These are phyloP conservation scores for Catharus ustulatus DNA, from an alignment of 2,797 vertebrate species.

Conservation along the genomic window DNA sequence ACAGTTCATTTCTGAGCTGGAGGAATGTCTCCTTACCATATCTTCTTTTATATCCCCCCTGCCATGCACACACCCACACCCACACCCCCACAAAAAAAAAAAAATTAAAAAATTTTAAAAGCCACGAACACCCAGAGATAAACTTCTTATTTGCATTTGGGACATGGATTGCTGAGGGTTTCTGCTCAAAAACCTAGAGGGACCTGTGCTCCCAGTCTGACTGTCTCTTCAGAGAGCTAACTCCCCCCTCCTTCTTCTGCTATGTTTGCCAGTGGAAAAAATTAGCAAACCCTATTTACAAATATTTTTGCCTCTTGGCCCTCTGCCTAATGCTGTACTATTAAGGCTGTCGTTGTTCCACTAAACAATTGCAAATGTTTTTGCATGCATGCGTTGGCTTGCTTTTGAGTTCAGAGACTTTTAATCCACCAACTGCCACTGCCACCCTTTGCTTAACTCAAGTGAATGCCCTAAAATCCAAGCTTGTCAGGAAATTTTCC, in stretches of 20 bases:
- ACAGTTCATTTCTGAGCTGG: neutral
- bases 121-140: neutral
- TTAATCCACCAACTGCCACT: neutral
- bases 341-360: constrained; percentile 44
- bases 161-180: neutral
- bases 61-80: neutral
- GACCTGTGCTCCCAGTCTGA: constrained; percentile 9
- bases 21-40: neutral
- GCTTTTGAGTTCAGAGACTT: constrained; percentile 12
- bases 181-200: neutral
- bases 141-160: neutral
- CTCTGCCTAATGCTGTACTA: constrained; percentile 38
- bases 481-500: neutral
- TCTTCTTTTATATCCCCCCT: neutral
- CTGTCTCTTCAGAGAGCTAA: neutral
- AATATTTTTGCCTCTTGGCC: constrained; percentile 64
- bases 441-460: neutral
- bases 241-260: neutral
- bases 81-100: no score
- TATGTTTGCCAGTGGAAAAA: constrained; percentile 60
- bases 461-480: neutral
- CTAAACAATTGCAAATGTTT: constrained; percentile 67
- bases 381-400: constrained; percentile 23
- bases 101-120: no score
- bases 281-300: constrained; percentile 66